Evolutionary conservation across 2,113 vertebrate genomes (phyloP), one percentile per base, ranked within the genome.

Genomic region (Alligator sinensis): DNA sequence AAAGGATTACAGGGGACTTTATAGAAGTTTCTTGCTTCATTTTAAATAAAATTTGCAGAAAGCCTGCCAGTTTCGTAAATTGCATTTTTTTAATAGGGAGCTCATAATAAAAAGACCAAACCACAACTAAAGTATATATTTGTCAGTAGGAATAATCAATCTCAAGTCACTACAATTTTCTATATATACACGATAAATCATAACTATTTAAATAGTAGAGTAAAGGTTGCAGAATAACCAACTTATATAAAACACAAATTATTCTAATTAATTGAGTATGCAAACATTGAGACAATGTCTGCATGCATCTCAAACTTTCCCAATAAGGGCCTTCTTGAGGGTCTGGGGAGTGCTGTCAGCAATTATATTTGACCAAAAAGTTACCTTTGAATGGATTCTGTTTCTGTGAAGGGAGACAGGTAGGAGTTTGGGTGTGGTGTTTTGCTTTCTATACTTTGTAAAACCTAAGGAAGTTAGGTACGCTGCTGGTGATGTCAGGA

Each of bases 281-380:
- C 34, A 72, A 21, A 72, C 30, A 38, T 72, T 63, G 38, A 3
- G 8, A 18, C 64, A 34, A 16, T 22, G 78, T 1, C 24, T 80
- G 11, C 34, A 4, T 0, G 0, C 25, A 2, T 8, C 61, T 14
- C 60, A 16, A 7, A 34, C 22, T 21, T 5, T 13, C 14, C 57
- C 47, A 7, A 4, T 54, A 86, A 61, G 0, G 34, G 70, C 22
- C 19, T 5, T 38, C 30, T 10, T 12, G 34, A 47, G 47, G 47
- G 47, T 47, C 47, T 38, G 68, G 30, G 30, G 30, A 38, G 10
- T 9, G 22, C 30, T 72, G 22, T 12, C 30, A 79, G 19, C 54
- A 62, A 13, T 63, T n/a, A 15, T 24, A 8, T 60, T 62, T 18
- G 30, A 83, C 28, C 85, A 47, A 28, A 77, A 70, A 9, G 28